These are phyloP conservation scores for Miichthys miiuy DNA, from an alignment of 2,797 vertebrate species.

Conservation along the genomic window DNA sequence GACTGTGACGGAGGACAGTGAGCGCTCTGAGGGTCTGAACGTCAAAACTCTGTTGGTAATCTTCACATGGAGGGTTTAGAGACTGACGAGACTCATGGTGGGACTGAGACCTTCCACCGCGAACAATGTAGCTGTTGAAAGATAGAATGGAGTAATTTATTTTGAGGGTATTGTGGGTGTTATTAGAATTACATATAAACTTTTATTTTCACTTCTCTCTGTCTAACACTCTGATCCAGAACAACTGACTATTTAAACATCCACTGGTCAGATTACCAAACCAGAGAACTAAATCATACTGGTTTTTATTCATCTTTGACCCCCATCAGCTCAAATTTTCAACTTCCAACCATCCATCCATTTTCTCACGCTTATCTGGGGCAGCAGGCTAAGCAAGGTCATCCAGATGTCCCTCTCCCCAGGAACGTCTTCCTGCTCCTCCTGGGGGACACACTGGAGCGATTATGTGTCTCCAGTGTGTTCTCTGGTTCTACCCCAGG, in stretches of 20 bases:
- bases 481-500: no score
- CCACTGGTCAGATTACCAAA: not conserved
- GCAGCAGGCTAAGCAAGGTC: no score
- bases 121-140: not conserved
- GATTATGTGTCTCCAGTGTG: no score
- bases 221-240: not conserved
- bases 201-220: not conserved
- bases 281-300: no score
- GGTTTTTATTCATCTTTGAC: no score
- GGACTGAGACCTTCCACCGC: not conserved
- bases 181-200: not conserved
- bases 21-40: conserved; percentile 53
- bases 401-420: no score
- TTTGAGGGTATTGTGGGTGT: not conserved
- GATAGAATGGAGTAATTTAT: not conserved
- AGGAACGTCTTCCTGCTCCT: no score
- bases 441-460: no score
- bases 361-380: no score
- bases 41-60: conserved; percentile 69
- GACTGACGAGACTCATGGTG: not conserved
- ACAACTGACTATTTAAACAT: not conserved
- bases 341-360: not conserved
- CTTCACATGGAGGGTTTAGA: not conserved
- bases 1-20: conserved; percentile 2
- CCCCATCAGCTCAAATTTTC: not conserved